These are phyloP conservation scores for Branchinecta lindahli DNA, from an alignment of 1,140 invertebrate genomes.

Conservation along the genomic window DNA sequence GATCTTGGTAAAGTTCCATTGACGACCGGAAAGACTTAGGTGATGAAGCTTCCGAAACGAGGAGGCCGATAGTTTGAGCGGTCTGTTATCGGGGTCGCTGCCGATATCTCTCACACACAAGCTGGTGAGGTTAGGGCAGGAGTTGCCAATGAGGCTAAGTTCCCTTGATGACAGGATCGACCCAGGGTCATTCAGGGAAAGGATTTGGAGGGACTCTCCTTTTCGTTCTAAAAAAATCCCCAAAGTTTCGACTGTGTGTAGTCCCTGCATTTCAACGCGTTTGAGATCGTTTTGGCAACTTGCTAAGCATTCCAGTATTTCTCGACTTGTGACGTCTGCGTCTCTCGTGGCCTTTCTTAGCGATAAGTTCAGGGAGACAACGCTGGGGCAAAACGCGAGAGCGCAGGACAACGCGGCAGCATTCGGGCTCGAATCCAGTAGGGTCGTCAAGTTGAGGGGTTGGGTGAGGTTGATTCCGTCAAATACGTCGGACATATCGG, in stretches of 20 bases:
- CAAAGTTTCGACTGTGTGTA: neutral
- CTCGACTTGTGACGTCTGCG: neutral
- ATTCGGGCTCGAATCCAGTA: conserved; percentile 3
- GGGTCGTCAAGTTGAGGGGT: neutral
- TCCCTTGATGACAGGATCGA: neutral
- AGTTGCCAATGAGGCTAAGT: neutral
- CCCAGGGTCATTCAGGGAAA: neutral
- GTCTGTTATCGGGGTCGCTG: neutral
- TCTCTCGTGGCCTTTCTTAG: neutral
- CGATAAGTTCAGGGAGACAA: neutral
- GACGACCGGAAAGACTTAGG: neutral
- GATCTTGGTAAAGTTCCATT: neutral
- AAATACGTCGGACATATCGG: conserved; percentile 21
- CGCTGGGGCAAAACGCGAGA: neutral
- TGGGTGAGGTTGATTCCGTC: neutral
- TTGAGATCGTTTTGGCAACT: neutral
- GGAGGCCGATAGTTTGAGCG: neutral
- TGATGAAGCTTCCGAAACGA: conserved; percentile 3
- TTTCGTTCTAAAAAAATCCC: conserved; percentile 2
- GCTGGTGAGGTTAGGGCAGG: conserved; percentile 9
- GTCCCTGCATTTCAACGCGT: neutral
- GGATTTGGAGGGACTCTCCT: neutral
- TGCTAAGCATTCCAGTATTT: neutral
- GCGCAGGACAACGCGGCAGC: neutral
- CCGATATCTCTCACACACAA: neutral